Base-by-base conservation (phyloP, 2,797 vertebrate genomes). In the Hippocampus kuda region DNA sequence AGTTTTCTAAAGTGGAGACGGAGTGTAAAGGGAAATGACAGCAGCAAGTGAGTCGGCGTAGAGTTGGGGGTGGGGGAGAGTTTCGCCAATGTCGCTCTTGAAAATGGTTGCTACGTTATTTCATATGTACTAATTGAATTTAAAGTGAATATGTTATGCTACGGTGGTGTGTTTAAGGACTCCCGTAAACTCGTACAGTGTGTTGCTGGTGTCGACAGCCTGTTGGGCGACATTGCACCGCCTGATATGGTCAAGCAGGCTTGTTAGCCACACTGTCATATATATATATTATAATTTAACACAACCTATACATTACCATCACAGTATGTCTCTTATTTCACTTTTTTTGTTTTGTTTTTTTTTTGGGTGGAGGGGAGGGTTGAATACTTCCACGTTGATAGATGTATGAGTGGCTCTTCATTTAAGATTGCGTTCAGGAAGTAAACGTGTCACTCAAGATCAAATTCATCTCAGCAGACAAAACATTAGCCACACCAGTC, bases 1-100 rank as follows among this genome's bases (percentile, higher is more conserved):
- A 92, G 89, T 91, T 92, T 92, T 76, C 83, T 90, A 57, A 83
- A 72, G 69, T 89, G 77, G 86, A 91, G 79, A 76, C 84, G 85
- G 66, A 89, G 78, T 77, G 54, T 75, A 70, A 92, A 85, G 88
- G 90, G 75, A 79, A 74, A 86, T 83, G 88, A 88, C 78, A 63
- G 51, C 67, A 85, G 86, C 75, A 83, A 82, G 91, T 93, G 81
- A 92, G 90, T 89, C 66, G 3, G 48, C 22, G n/a, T 1, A n/a
- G 9, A 13, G 5, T 1, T 4, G 59, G 15, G 0, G 13, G 59
- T 1, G 30, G 24, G 27, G 26, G 53, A 0, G 7, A 12, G 16
- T 30, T 4, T 59, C 56, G 56, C 11, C 61, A 63, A 20, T n/a
- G 7, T 44, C 42, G 7, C 24, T 2, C 16, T 65, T 65, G 18